Percentiles rank a stretch among this genome's conserved stretches.
phyloP scores from a whole-genome alignment of 2,113 vertebrate species.

The Microcebus jonahi region DNA sequence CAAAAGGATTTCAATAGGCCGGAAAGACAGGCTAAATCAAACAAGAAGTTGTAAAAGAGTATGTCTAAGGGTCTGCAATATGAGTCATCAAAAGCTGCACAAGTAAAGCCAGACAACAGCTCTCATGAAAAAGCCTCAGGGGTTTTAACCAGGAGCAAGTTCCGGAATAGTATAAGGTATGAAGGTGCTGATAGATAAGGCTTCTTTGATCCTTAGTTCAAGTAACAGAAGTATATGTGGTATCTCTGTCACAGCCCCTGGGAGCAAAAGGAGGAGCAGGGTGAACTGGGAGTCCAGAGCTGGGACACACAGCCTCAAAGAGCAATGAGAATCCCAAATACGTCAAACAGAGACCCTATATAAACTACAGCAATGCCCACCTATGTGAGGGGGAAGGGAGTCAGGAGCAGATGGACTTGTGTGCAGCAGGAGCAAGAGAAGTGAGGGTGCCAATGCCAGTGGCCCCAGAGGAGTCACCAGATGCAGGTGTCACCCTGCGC shows the following conservation, averaged over 20 bases:
- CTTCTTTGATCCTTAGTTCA: background rate
- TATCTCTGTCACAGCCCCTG: background rate
- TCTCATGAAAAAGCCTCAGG: background rate
- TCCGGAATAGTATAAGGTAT: background rate
- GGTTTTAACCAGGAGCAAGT: background rate
- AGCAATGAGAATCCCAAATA: background rate
- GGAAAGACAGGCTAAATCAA: background rate
- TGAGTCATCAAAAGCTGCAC: background rate
- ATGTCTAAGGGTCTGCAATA: background rate
- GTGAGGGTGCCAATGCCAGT: fast-evolving
- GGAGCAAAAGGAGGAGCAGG: background rate
- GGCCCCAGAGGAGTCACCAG: background rate
- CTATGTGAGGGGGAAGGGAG: background rate
- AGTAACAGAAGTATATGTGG: background rate
- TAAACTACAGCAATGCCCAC: background rate
- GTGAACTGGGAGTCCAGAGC: background rate
- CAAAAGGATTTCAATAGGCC: background rate
- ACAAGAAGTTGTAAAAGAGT: background rate
- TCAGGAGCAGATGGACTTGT: fast-evolving
- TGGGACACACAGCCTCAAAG: background rate
- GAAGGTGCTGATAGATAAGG: background rate
- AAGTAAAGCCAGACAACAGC: background rate
- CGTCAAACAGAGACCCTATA: background rate
- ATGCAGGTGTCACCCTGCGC: too few relatives aligned
- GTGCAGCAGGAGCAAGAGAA: background rate